Base-by-base conservation (phyloP, 2,113 vertebrate species). In the Ia io region DNA sequence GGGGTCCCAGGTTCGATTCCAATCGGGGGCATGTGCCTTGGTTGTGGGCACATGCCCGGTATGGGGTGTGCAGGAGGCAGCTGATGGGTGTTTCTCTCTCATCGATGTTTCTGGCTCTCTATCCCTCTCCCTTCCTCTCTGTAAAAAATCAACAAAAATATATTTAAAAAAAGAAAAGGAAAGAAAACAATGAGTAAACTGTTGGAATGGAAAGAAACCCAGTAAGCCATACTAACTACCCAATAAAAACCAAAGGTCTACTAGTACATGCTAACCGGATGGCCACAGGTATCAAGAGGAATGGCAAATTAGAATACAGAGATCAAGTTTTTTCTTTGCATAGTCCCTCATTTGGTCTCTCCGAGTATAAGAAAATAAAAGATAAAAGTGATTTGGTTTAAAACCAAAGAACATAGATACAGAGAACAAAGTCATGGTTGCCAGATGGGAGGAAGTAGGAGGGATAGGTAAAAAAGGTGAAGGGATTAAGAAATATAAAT, bases 171-270 rank as follows among this genome's bases (percentile, higher is more conserved):
- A 25, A n/a, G n/a, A n/a, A n/a, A n/a, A n/a, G n/a, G n/a, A 59
- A 59, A 59, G 11, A 92, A 93, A 74, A 42, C 25, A 93, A 63
- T 73, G 14, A 47, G 47, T 65, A 91, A 71, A 84, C 20, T 70
- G 17, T 40, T 84, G 42, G 35, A 92, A 87, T 47, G 20, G 9
- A 69, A 92, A 61, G 49, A 85, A 96, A 67, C 32, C 78, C n/a
- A 82, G 17, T 35, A 89, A 90, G 56, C 49, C 44, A 92, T 32
- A 91, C 25, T 71, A 95, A 92, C 14, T 30, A 93, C n/a, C 42
- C 25, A 84, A 92, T 40, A 89, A 84, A 91, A 95, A 42, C 10
- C 1, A 85, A 42, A 3, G 40, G 23, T 95, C 69, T 95, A 42
- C 53, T 42, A 94, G 59, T 47, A 86, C 71, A 30, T 40, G 35